phyloP scores from a whole-genome alignment of 92 coral and sea anemone genomes.

The Porites evermanni region DNA sequence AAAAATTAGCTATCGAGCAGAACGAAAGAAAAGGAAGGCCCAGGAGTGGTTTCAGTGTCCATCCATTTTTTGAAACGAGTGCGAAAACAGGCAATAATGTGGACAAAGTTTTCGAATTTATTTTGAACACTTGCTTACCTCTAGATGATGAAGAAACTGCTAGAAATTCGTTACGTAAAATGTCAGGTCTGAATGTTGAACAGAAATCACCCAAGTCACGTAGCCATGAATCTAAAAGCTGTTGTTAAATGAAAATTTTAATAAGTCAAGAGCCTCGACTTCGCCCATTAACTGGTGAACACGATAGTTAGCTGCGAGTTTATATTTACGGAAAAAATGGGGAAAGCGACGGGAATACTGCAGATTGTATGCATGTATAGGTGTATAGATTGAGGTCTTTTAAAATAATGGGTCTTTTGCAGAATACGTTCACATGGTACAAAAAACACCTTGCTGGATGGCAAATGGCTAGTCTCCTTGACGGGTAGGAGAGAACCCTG shows the following conservation, averaged over 20 bases:
- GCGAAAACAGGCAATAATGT: conserved; percentile 94
- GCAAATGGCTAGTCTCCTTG: background rate
- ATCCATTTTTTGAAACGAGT: conserved; percentile 97
- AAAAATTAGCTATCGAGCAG: conserved; percentile 77
- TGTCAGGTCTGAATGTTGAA: conserved; percentile 67
- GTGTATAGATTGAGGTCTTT: too few relatives aligned
- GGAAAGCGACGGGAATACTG: too few relatives aligned
- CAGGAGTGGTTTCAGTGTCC: conserved; percentile 37
- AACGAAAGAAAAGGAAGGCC: conserved; percentile 76
- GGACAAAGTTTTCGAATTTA: conserved; percentile 87
- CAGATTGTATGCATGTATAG: too few relatives aligned
- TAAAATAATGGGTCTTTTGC: background rate
- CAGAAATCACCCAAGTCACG: background rate
- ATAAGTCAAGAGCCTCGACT: background rate
- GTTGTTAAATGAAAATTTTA: background rate
- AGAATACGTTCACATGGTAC: background rate
- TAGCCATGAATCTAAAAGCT: conserved; percentile 13
- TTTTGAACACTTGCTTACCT: conserved; percentile 88
- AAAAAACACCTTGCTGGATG: background rate
- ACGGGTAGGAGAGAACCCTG: background rate
- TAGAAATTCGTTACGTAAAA: conserved; percentile 45
- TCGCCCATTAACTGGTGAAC: too few relatives aligned
- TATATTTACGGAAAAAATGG: too few relatives aligned
- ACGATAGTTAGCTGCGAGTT: too few relatives aligned
- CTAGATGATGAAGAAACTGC: conserved; percentile 75